phyloP scores from a whole-genome alignment of 2,888 invertebrate genomes.

The Pyrrhia umbra region DNA sequence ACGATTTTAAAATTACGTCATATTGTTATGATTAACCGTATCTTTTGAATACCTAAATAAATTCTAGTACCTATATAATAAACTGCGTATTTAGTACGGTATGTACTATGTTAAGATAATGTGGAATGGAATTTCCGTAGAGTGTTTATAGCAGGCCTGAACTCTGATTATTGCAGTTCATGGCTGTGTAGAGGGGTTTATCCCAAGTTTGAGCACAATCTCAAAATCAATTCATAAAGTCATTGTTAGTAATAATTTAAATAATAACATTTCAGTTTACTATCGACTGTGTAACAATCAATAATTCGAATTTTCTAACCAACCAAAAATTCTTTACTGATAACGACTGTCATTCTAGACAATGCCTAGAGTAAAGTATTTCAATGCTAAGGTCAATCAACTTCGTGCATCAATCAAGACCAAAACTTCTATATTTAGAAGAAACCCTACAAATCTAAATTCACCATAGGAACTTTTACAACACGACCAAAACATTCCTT shows the following conservation, averaged over 20 bases:
- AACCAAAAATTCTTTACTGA: not conserved
- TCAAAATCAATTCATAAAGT: too few species aligned
- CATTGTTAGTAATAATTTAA: too few species aligned
- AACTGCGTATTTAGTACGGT: slow-evolving; percentile 19
- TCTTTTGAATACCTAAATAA: slow-evolving; percentile 13
- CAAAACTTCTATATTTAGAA: not conserved
- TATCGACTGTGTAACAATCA: too few species aligned
- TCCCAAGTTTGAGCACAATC: too few species aligned
- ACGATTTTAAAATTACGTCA: slow-evolving; percentile 25
- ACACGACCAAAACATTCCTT: slow-evolving; percentile 27
- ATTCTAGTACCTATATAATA: not conserved
- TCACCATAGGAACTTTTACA: not conserved
- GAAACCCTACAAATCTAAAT: not conserved
- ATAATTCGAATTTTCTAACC: not conserved
- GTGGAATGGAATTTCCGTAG: not conserved
- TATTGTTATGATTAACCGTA: slow-evolving; percentile 19
- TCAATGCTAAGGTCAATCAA: not conserved
- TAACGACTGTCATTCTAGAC: not conserved
- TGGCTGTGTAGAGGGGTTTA: too few species aligned
- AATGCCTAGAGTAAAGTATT: not conserved
- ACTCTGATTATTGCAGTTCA: too few species aligned
- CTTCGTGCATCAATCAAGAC: not conserved
- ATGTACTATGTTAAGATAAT: not conserved
- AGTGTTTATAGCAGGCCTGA: not conserved
- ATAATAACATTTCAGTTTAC: too few species aligned